Percentiles rank a stretch among this genome's conserved stretches.
phyloP scores from a whole-genome alignment of 2,113 vertebrate genomes.

The Rhinoptilus africanus region DNA sequence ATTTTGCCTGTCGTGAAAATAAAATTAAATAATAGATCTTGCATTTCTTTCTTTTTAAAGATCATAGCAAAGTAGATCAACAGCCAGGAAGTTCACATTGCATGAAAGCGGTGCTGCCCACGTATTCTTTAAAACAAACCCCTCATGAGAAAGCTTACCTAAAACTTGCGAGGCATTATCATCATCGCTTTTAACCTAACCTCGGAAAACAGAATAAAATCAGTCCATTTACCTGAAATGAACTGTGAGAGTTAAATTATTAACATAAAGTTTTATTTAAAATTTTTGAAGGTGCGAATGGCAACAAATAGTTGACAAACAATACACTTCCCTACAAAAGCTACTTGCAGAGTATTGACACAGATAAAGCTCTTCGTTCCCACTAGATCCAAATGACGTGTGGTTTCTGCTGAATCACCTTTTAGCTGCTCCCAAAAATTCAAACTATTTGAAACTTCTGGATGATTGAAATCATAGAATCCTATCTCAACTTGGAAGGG shows the following conservation, averaged over 20 bases:
- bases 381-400: not conserved
- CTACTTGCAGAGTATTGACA: not conserved
- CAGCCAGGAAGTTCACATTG: not conserved
- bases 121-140: not conserved
- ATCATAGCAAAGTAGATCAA: not conserved
- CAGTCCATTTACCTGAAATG: not conserved
- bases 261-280: not conserved
- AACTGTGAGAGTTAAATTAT: not conserved
- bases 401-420: not conserved
- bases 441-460: not conserved
- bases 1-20: not conserved
- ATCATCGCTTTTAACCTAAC: not conserved
- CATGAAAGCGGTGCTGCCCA: not conserved
- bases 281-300: not conserved
- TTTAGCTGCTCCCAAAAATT: not conserved
- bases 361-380: not conserved
- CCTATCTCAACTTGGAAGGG: not conserved
- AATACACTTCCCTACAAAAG: not conserved
- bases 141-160: accelerated
- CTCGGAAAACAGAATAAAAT: not conserved
- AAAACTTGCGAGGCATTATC: not conserved
- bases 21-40: not conserved
- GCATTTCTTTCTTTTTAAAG: not conserved
- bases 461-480: not conserved
- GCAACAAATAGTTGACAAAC: not conserved